Conservation (phyloP, 2,113 vertebrate species). For the Ginglymostoma cirratum region DNA sequence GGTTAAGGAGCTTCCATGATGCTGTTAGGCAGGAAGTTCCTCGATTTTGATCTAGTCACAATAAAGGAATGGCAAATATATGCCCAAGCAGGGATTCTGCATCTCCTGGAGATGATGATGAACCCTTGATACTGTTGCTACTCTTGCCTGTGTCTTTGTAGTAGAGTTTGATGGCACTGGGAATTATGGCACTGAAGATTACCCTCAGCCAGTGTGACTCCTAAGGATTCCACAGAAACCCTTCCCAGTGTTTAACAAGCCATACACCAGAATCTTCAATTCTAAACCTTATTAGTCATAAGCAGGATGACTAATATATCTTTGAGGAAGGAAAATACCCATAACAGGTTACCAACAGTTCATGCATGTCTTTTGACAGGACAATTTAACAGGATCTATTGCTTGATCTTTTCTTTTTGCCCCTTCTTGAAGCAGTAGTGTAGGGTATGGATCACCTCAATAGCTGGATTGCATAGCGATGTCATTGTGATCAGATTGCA, state of each 20-base stretch:
- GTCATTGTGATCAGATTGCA: too few species aligned
- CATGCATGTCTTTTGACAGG: background rate
- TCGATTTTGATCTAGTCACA: background rate
- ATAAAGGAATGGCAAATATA: background rate
- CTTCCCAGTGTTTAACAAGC: background rate
- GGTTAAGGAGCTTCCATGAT: background rate
- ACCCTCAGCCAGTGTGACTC: background rate
- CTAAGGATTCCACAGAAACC: background rate
- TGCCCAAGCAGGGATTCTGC: background rate
- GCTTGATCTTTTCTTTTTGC: background rate
- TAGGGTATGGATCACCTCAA: too few species aligned
- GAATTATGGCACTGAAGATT: background rate
- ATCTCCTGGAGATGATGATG: background rate
- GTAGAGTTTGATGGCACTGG: background rate
- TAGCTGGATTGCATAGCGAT: too few species aligned
- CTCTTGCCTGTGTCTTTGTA: background rate
- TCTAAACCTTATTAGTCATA: background rate
- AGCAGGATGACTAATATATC: background rate
- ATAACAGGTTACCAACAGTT: background rate
- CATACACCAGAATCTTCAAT: background rate
- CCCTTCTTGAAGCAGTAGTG: background rate
- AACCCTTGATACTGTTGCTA: background rate
- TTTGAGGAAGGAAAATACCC: background rate
- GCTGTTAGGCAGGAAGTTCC: background rate
- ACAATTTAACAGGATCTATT: background rate